These are phyloP conservation scores for Microcebus ravelobensis DNA, from an alignment of 2,113 vertebrate genomes.

Conservation along the genomic window DNA sequence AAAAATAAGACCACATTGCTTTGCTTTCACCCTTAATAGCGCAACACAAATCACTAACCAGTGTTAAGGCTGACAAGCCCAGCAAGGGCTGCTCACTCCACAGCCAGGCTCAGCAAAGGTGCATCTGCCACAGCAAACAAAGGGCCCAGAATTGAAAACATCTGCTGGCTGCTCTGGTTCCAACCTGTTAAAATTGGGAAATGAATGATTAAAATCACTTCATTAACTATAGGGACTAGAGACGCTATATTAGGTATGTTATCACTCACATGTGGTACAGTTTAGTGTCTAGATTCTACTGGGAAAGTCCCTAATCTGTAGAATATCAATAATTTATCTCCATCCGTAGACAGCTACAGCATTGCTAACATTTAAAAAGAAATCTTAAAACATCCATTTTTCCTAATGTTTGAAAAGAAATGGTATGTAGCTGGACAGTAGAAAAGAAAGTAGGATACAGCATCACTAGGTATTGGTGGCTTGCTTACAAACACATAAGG, in stretches of 20 bases:
- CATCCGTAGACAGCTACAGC: not conserved
- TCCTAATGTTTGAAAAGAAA: not conserved
- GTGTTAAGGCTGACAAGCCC: slow-evolving; percentile 15
- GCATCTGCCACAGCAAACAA: not conserved
- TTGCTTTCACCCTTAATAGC: slow-evolving; percentile 53
- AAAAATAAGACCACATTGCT: not conserved
- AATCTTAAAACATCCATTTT: not conserved
- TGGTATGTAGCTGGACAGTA: not conserved
- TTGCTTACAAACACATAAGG: not conserved
- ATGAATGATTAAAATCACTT: not conserved
- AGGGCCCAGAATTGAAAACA: slow-evolving; percentile 15
- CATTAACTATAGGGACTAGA: not conserved
- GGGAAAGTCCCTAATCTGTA: not conserved
- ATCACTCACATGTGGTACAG: not conserved
- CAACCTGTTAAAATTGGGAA: not conserved
- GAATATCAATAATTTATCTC: not conserved
- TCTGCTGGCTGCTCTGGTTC: not conserved
- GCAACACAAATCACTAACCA: slow-evolving; percentile 53
- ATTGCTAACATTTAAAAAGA: not conserved
- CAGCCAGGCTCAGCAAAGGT: not conserved
- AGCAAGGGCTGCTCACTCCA: not conserved
- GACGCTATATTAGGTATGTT: not conserved
- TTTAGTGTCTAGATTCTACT: not conserved
- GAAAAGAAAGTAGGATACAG: not conserved
- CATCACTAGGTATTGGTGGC: not conserved